Conservation (phyloP, 1,140 invertebrate genomes). For the Amyelois transitella region DNA sequence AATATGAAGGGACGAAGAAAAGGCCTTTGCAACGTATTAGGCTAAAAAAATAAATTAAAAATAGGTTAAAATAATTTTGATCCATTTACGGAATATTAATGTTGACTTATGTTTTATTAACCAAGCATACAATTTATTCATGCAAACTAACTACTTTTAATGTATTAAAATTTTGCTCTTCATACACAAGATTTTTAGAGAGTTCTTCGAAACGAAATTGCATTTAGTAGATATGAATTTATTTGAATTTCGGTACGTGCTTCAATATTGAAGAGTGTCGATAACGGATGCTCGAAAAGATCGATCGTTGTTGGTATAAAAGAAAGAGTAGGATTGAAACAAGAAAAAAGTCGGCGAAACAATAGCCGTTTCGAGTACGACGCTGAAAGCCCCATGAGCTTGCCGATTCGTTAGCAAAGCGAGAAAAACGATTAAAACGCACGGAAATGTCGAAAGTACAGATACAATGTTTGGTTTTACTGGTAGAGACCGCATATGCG, state of each 20-base stretch:
- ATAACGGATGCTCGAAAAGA: constrained; percentile 16
- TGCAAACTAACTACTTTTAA: too few relatives aligned
- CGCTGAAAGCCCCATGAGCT: constrained; percentile 41
- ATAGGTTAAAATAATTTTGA: too few relatives aligned
- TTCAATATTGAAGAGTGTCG: constrained; percentile 6
- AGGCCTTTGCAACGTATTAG: too few relatives aligned
- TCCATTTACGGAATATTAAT: too few relatives aligned
- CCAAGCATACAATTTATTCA: too few relatives aligned
- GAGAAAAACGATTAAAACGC: constrained; percentile 34
- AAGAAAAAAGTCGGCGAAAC: constrained; percentile 32
- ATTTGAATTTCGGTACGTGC: neutral
- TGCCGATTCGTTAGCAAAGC: constrained; percentile 37
- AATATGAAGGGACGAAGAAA: too few relatives aligned
- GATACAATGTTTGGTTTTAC: neutral
- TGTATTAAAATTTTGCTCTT: neutral
- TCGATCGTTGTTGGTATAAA: constrained; percentile 23
- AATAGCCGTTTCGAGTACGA: constrained; percentile 34
- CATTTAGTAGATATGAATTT: neutral
- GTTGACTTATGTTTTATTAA: too few relatives aligned
- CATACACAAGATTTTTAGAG: neutral
- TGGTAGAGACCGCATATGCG: too few relatives aligned
- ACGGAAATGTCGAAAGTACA: neutral
- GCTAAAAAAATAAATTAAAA: too few relatives aligned
- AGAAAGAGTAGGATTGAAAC: constrained; percentile 20
- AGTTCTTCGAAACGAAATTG: neutral